These are phyloP conservation scores for Verasper variegatus DNA, from an alignment of 2,113 vertebrate species.

Conservation along the genomic window DNA sequence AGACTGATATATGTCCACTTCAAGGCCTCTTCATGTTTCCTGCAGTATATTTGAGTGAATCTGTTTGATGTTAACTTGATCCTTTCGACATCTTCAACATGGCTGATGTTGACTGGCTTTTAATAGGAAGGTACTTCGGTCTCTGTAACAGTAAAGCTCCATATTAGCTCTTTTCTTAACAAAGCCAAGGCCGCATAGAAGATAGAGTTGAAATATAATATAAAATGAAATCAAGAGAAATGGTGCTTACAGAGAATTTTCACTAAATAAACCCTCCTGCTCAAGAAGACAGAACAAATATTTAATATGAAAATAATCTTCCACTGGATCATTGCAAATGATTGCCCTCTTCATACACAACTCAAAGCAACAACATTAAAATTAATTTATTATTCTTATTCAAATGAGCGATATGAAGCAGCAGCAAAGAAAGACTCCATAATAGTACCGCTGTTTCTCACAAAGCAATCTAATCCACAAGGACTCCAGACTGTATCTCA, in stretches of 20 bases:
- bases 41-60: constrained; percentile 47
- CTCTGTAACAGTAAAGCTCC: constrained; percentile 14
- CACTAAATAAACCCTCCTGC: constrained; percentile 15
- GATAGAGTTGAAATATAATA: not conserved
- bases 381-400: constrained; percentile 55
- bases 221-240: constrained; percentile 22
- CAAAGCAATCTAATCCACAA: constrained; percentile 31
- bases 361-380: constrained; percentile 58
- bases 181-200: not conserved
- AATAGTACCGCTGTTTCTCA: constrained; percentile 54
- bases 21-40: constrained; percentile 61
- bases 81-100: constrained; percentile 28
- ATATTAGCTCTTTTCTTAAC: constrained; percentile 10
- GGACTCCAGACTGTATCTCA: constrained; percentile 31
- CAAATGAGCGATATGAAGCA: constrained; percentile 51
- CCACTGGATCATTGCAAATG: constrained; percentile 40
- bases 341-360: constrained; percentile 32
- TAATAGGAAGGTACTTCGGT: not conserved
- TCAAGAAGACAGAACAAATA: not conserved
- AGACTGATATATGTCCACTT: constrained; percentile 62
- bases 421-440: constrained; percentile 28
- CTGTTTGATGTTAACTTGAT: constrained; percentile 44
- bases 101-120: not conserved
- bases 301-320: constrained; percentile 67
- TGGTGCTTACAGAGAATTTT: constrained; percentile 48